These are phyloP conservation scores for honey bee (Apis mellifera) DNA, from an alignment of 1,140 invertebrate species.

Conservation along the genomic window DNA sequence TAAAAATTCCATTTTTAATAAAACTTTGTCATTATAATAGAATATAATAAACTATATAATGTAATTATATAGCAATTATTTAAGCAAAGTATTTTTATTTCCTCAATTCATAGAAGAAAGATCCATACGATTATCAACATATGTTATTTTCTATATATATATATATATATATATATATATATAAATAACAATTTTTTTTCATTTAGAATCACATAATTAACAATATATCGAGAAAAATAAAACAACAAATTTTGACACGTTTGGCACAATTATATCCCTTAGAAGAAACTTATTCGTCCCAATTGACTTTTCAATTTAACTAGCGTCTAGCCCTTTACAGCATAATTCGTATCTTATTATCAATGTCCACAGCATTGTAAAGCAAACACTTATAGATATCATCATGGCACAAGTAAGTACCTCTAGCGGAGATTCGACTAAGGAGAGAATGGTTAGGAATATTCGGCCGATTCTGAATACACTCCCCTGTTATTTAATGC, in stretches of 20 bases:
- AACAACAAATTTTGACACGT: neutral
- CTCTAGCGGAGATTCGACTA: neutral
- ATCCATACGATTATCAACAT: too few species aligned
- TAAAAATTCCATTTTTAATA: too few species aligned
- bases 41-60: too few species aligned
- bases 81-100: too few species aligned
- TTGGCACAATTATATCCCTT: neutral
- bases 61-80: too few species aligned
- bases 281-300: neutral
- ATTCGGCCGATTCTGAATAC: constrained; percentile 31
- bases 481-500: constrained; percentile 53
- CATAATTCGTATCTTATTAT: constrained; percentile 24
- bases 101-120: too few species aligned
- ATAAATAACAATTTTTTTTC: too few species aligned
- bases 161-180: too few species aligned
- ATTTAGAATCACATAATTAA: too few species aligned
- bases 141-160: too few species aligned
- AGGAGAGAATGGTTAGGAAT: neutral
- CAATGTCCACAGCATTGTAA: constrained; percentile 17
- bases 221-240: too few species aligned
- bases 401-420: neutral
- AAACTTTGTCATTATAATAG: too few species aligned
- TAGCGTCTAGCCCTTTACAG: neutral
- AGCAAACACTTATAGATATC: neutral
- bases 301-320: neutral